Evolutionary conservation across 2,797 vertebrate species (phyloP).

Genomic region (Tauraco hartlaubi): DNA sequence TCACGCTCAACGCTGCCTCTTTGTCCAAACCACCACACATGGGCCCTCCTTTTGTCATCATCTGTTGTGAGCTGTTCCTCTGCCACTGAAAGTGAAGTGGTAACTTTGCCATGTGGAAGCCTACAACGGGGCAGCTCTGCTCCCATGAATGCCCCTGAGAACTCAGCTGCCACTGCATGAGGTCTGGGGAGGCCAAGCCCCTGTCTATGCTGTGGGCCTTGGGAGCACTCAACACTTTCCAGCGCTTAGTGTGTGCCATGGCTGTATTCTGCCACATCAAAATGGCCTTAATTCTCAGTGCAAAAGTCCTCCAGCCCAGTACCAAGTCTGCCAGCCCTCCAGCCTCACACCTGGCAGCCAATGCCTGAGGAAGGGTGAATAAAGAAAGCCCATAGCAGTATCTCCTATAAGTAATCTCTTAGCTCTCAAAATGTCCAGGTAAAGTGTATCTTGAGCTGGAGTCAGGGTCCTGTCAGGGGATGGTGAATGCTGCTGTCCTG

Average conservation of each 20-base stretch:
- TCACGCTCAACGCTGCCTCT: background rate
- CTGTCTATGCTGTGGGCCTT: background rate
- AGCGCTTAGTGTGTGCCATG: background rate
- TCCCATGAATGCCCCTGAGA: background rate
- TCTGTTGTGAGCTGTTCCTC: background rate
- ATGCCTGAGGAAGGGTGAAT: background rate
- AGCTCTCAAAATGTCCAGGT: background rate
- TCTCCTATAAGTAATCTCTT: background rate
- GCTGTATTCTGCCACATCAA: background rate
- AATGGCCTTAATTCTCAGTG: background rate
- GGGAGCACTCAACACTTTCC: background rate
- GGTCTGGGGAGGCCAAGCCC: background rate
- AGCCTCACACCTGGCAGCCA: background rate
- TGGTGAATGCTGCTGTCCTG: background rate
- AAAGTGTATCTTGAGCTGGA: background rate
- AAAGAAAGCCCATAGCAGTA: background rate
- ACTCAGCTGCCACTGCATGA: background rate
- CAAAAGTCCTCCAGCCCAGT: background rate
- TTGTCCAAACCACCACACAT: background rate
- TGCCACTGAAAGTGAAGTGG: background rate
- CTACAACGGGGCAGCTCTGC: background rate
- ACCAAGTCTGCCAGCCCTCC: background rate
- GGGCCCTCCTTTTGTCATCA: background rate
- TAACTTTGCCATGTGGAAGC: background rate
- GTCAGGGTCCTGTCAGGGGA: background rate